Conservation (phyloP, 2,888 invertebrate species). For the Malachius bipustulatus region DNA sequence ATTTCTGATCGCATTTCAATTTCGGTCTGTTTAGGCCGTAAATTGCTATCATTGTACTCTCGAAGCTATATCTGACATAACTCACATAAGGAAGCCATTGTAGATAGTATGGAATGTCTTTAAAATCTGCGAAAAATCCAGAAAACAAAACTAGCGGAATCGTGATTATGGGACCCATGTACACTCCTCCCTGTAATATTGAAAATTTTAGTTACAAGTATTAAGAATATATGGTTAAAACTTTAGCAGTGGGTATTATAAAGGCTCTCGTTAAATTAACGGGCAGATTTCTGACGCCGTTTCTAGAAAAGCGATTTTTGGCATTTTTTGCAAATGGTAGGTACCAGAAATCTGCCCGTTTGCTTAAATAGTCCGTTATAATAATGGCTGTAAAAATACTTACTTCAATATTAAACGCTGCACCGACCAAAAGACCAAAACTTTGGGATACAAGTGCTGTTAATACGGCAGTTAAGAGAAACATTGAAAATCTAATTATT, state of each 20-base stretch:
- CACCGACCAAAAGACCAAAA: conserved; percentile 82
- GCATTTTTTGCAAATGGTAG: too few relatives aligned
- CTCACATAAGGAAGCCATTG: conserved; percentile 84
- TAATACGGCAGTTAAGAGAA: conserved; percentile 61
- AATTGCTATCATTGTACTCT: conserved; percentile 84
- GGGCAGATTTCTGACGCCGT: too few relatives aligned
- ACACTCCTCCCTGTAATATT: conserved; percentile 47
- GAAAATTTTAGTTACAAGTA: conserved; percentile 6
- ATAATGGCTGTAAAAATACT: too few relatives aligned
- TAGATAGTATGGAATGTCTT: conserved; percentile 79
- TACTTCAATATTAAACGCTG: conserved; percentile 78
- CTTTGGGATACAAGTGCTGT: conserved; percentile 89
- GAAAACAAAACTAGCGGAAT: conserved; percentile 88
- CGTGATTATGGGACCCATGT: conserved; percentile 76
- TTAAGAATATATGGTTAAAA: too few relatives aligned
- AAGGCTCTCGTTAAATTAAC: too few relatives aligned
- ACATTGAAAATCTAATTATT: conserved; percentile 67
- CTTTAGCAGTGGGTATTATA: too few relatives aligned
- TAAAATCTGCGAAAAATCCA: conserved; percentile 88
- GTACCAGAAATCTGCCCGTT: too few relatives aligned
- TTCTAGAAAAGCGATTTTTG: too few relatives aligned
- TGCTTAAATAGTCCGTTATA: too few relatives aligned
- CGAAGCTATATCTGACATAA: conserved; percentile 85
- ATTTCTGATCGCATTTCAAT: conserved; percentile 68
- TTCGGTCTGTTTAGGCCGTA: conserved; percentile 77